These are phyloP conservation scores for Cladorhizidae sp. DNA, from an alignment of 37 sponge, comb jelly and placozoan genomes.

Conservation along the genomic window DNA sequence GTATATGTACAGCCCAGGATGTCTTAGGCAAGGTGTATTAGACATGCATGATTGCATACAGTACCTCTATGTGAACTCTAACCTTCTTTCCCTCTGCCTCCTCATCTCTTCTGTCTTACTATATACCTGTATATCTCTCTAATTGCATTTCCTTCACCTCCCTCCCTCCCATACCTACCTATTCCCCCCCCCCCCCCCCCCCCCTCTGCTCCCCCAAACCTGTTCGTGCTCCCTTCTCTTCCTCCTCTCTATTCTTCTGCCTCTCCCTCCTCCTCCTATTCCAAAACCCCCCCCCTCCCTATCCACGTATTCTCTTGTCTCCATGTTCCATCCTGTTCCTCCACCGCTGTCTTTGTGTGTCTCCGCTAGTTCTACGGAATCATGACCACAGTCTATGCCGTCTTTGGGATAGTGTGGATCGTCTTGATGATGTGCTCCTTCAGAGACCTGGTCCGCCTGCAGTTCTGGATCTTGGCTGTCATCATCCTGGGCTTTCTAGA, in stretches of 20 bases:
- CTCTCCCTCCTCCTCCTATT: background rate
- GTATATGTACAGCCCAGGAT: too few relatives aligned
- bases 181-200: constrained; percentile 28
- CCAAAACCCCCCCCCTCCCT: too few relatives aligned
- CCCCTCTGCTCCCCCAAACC: constrained; percentile 11
- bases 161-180: too few relatives aligned
- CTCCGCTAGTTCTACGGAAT: constrained; percentile 61
- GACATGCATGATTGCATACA: too few relatives aligned
- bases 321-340: too few relatives aligned
- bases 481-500: constrained; percentile 74
- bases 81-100: too few relatives aligned
- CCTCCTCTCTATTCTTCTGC: constrained; percentile 36
- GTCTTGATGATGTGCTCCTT: constrained; percentile 51
- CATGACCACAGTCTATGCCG: constrained; percentile 62
- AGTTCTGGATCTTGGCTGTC: constrained; percentile 74
- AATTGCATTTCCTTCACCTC: too few relatives aligned
- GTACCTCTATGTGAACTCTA: too few relatives aligned
- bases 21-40: too few relatives aligned
- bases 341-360: background rate
- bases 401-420: constrained; percentile 53
- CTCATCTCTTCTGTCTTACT: too few relatives aligned
- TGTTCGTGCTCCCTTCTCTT: constrained; percentile 38
- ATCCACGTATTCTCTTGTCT: too few relatives aligned
- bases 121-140: too few relatives aligned
- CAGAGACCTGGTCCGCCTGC: constrained; percentile 78